phyloP scores from a whole-genome alignment of 2,888 invertebrate species.

The Clunio marinus region DNA sequence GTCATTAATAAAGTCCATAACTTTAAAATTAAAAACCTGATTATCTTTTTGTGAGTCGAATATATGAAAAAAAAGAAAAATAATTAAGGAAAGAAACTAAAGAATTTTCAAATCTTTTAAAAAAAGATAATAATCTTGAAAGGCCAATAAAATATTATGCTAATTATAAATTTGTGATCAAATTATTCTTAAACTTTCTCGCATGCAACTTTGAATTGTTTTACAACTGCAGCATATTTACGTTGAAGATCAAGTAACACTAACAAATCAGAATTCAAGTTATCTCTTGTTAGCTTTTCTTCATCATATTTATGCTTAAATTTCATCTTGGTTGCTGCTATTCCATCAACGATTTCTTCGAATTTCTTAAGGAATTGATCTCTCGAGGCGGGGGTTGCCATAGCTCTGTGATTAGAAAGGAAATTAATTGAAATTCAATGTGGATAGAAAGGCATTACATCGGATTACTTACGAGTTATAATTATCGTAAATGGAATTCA shows the following conservation, averaged over 20 bases:
- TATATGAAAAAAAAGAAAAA: too few species aligned
- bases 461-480: slow-evolving; percentile 80
- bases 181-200: slow-evolving; percentile 47
- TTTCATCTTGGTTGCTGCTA: slow-evolving; percentile 79
- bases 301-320: slow-evolving; percentile 61
- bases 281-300: slow-evolving; percentile 64
- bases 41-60: too few species aligned
- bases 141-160: slow-evolving; percentile 14
- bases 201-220: slow-evolving; percentile 71
- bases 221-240: slow-evolving; percentile 69
- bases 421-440: background rate
- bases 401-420: slow-evolving; percentile 59
- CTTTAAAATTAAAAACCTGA: too few species aligned
- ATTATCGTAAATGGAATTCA: slow-evolving; percentile 86
- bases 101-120: too few species aligned
- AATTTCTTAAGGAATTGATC: slow-evolving; percentile 90
- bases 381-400: slow-evolving; percentile 71
- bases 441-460: background rate
- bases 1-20: too few species aligned
- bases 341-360: slow-evolving; percentile 81
- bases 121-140: too few species aligned
- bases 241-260: slow-evolving; percentile 66
- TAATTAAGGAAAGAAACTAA: too few species aligned
- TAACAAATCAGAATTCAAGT: slow-evolving; percentile 59
- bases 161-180: background rate